Conservation (phyloP, 2,888 invertebrate genomes). For the Junonia oenone region DNA sequence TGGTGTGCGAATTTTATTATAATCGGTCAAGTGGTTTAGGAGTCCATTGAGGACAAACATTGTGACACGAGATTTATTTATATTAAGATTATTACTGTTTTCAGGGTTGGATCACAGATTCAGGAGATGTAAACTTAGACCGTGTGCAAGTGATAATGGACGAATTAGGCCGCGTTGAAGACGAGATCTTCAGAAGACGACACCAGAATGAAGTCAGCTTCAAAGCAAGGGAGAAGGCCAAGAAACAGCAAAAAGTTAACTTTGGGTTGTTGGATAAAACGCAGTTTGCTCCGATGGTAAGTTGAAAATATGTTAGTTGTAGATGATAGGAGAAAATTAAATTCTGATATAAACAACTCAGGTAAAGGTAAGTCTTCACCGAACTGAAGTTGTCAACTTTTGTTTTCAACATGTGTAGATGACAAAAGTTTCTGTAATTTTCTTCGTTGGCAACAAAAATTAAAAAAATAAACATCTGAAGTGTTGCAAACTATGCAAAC, state of each 20-base stretch:
- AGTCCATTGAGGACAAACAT: too few relatives aligned
- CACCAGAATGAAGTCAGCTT: conserved; percentile 92
- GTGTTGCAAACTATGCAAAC: too few relatives aligned
- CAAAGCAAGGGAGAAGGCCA: conserved; percentile 87
- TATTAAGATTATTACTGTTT: conserved; percentile 19
- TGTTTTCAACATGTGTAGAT: too few relatives aligned
- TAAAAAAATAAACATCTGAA: too few relatives aligned
- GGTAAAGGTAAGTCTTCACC: too few relatives aligned
- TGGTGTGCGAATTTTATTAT: background rate
- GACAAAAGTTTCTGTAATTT: too few relatives aligned
- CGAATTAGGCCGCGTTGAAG: conserved; percentile 95
- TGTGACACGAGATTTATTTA: too few relatives aligned
- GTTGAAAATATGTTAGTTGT: conserved; percentile 22
- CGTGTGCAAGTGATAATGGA: conserved; percentile 97
- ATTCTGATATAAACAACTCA: too few relatives aligned
- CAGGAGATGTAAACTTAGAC: conserved; percentile 94
- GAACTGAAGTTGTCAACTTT: too few relatives aligned
- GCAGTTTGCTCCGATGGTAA: conserved; percentile 88
- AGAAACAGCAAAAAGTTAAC: conserved; percentile 83
- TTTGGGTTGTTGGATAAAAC: conserved; percentile 84
- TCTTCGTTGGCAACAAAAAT: too few relatives aligned
- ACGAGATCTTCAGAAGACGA: conserved; percentile 96
- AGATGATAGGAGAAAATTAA: too few relatives aligned
- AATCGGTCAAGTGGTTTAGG: too few relatives aligned
- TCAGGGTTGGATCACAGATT: conserved; percentile 95